Evolutionary conservation across 2,888 invertebrate genomes (phyloP), one percentile per base, ranked within the genome.

Genomic region (Megaustenia siamemsis): DNA sequence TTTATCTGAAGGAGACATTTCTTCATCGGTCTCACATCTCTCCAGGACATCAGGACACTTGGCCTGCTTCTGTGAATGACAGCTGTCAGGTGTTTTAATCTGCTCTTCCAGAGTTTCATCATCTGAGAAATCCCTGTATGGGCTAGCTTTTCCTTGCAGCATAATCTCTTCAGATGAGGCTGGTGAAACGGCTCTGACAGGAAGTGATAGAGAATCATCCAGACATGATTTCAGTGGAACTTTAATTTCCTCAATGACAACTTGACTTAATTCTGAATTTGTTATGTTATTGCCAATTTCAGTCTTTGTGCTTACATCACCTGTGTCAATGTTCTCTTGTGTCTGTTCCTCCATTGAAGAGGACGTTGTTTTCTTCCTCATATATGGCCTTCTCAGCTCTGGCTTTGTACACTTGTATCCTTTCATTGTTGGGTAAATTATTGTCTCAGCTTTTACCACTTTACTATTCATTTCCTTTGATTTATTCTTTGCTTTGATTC

Each of bases 31-130:
- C 63, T 71, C 84, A 43, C 63, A 68, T 43, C 28, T 28, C 28
- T 81, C 66, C 28, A 76, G 75, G 5, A 35, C 75, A 40, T 83
- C 82, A 35, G 84, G 83, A 45, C 85, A 84, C 45, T 86, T 79
- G 21, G 86, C 77, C 5, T 80, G 71, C 32, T 83, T 77, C 63
- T 66, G 43, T 12, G 49, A 49, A 66, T 76, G 81, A 32, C 85
- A 79, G 24, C 32, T 53, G 15, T 0, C 24, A 24, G 73, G 71
- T 35, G 82, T 82, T 28, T 80, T 66, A 24, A 8, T 53, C 69
- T 86, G 85, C 38, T 63, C 45, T 32, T 89, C 87, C 60, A 89
- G 87, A 73, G 89, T 89, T 56, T 90, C 89, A 75, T 89, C 87
- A 84, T 89, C 89, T 63, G 87, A 88, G 82, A 89, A 89, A 66